phyloP scores from a whole-genome alignment of 2,113 vertebrate genomes.

The Albula glossodonta region DNA sequence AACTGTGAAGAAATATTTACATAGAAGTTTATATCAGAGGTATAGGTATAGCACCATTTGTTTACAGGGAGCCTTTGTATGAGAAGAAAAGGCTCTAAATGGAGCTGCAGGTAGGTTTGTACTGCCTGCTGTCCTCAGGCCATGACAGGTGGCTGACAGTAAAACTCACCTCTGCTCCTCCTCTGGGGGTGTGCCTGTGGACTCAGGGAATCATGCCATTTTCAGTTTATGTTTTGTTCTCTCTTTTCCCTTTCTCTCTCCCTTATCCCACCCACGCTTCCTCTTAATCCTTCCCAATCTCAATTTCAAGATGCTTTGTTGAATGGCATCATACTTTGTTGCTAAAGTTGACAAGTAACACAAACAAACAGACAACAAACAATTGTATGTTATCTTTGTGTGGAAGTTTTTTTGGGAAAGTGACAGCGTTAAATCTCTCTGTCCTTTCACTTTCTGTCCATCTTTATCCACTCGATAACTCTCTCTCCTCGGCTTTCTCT shows the following conservation, averaged over 20 bases:
- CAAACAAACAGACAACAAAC: background rate
- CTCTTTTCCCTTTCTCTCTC: too few species aligned
- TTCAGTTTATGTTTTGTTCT: too few species aligned
- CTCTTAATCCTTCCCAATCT: too few species aligned
- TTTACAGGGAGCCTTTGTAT: background rate
- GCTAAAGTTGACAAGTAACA: too few species aligned
- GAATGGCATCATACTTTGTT: background rate
- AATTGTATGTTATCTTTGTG: background rate
- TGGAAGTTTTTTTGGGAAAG: too few species aligned
- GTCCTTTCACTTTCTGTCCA: background rate
- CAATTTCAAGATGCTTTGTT: background rate
- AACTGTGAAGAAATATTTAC: background rate
- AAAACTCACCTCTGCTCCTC: background rate
- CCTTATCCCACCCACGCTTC: too few species aligned
- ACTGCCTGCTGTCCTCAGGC: background rate
- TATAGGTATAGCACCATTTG: background rate
- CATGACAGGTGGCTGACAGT: background rate
- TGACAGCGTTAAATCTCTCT: too few species aligned
- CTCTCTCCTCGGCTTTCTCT: background rate
- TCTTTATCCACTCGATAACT: background rate
- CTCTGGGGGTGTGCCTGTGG: background rate
- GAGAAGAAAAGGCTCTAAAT: background rate
- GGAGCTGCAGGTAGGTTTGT: background rate
- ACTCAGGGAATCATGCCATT: too few species aligned
- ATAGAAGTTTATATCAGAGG: background rate